Conservation (phyloP, 1,140 invertebrate species). For the Sarcophaga bullata region DNA sequence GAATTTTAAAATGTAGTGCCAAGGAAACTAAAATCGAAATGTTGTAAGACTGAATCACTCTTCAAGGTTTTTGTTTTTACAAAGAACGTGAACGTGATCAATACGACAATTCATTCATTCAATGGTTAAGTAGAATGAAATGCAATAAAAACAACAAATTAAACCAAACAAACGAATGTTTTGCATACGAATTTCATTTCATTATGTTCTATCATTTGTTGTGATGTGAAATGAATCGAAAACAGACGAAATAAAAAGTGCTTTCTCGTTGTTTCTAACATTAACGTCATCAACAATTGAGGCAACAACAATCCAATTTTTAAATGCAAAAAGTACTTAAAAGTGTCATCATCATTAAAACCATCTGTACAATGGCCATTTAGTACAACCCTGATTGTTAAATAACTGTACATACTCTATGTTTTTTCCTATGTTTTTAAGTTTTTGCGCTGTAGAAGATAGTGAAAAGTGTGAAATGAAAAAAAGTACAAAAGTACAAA, state of each 20-base stretch:
- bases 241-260: background rate
- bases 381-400: no score
- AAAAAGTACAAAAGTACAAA: background rate
- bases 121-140: background rate
- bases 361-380: no score
- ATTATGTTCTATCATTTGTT: background rate
- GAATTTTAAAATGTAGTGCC: no score
- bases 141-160: conserved; percentile 2
- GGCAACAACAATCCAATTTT: background rate
- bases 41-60: no score
- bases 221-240: background rate
- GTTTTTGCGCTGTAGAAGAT: conserved; percentile 8
- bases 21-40: no score
- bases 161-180: background rate
- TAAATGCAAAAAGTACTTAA: background rate
- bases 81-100: no score
- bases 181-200: background rate
- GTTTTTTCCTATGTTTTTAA: background rate
- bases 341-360: no score
- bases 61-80: no score
- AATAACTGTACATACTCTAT: background rate
- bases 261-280: background rate
- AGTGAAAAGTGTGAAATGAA: background rate
- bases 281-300: background rate
- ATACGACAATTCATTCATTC: no score